These are phyloP conservation scores for Picathartes gymnocephalus DNA, from an alignment of 2,113 vertebrate genomes.

Conservation along the genomic window DNA sequence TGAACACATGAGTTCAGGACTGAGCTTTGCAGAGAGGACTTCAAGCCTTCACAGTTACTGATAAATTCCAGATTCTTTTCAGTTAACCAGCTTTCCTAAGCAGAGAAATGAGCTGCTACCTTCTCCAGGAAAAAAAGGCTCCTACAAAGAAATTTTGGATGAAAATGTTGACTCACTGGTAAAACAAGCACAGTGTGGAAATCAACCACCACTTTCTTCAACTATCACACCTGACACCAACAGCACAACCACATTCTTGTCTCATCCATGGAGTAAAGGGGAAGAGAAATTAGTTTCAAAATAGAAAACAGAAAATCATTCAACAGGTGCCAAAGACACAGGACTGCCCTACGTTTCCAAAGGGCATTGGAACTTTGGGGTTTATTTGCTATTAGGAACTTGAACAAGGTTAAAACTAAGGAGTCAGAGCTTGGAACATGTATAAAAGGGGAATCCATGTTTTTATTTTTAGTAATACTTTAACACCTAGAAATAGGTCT, in stretches of 20 bases:
- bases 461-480: not conserved
- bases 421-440: not conserved
- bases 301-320: not conserved
- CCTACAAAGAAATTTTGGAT: not conserved
- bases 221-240: not conserved
- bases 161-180: not conserved
- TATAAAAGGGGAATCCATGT: not conserved
- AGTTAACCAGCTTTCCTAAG: not conserved
- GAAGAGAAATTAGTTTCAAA: not conserved
- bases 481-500: not conserved
- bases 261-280: not conserved
- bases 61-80: not conserved
- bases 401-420: not conserved
- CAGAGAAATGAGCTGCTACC: rapidly evolving
- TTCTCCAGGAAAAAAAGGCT: not conserved
- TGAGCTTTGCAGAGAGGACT: not conserved
- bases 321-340: not conserved
- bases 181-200: not conserved
- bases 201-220: not conserved
- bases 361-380: not conserved
- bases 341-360: not conserved
- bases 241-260: not conserved
- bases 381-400: not conserved
- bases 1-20: rapidly evolving
- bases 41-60: not conserved